phyloP scores from a whole-genome alignment of 1,140 invertebrate genomes.

The Anastrepha obliqua region DNA sequence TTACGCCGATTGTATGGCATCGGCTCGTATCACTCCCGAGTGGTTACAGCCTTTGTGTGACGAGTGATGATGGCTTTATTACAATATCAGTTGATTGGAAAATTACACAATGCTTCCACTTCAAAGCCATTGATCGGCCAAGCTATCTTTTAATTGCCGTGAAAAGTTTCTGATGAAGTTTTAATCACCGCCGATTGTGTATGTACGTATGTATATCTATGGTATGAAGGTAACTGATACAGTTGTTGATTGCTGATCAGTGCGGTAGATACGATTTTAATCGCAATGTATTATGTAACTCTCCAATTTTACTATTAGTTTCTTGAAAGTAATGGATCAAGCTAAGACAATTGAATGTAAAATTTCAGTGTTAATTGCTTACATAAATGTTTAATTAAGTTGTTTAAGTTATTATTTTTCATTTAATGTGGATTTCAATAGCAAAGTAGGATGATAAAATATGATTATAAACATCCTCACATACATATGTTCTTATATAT shows the following conservation, averaged over 20 bases:
- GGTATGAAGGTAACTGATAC: background rate
- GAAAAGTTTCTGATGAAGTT: conserved; percentile 43
- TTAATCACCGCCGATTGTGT: conserved; percentile 12
- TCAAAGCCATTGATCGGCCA: background rate
- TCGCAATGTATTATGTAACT: background rate
- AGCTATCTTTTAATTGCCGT: background rate
- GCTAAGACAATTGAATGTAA: conserved; percentile 29
- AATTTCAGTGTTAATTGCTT: conserved; percentile 42
- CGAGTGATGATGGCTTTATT: background rate
- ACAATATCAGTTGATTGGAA: conserved; percentile 44
- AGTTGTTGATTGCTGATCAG: conserved; percentile 20
- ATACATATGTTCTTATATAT: too few relatives aligned
- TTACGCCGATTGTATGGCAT: conserved; percentile 23
- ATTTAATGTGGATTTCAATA: too few relatives aligned
- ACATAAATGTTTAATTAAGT: conserved; percentile 36
- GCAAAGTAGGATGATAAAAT: too few relatives aligned
- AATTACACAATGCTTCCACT: conserved; percentile 5
- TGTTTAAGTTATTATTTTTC: background rate
- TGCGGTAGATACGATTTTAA: background rate
- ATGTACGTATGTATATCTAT: background rate
- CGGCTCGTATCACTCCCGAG: background rate
- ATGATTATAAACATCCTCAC: too few relatives aligned
- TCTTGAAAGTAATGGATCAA: too few relatives aligned
- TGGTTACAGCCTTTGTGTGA: background rate
- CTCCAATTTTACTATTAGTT: background rate